Evolutionary conservation across 2,797 vertebrate species (phyloP).

Genomic region (Pelochelys cantorii): DNA sequence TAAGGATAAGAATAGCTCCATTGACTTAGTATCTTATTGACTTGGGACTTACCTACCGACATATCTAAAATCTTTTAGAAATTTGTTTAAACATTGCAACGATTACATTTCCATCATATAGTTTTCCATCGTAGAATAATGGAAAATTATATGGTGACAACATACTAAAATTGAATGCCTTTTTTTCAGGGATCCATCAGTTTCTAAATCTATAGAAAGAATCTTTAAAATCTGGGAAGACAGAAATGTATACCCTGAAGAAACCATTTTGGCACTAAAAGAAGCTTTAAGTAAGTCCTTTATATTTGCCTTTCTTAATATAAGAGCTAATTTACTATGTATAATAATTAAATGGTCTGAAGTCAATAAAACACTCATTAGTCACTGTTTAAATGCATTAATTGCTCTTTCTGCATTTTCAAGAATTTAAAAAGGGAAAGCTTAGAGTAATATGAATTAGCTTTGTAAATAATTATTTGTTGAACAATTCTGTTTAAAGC

Average conservation of each 20-base stretch:
- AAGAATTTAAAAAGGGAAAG: neutral
- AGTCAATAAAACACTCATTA: neutral
- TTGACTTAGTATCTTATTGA: neutral
- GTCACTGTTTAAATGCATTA: rapidly evolving
- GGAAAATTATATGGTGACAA: rapidly evolving
- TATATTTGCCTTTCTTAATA: neutral
- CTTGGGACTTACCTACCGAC: rapidly evolving
- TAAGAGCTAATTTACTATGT: rapidly evolving
- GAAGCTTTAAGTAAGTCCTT: slow-evolving; percentile 85
- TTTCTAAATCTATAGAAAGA: slow-evolving; percentile 93
- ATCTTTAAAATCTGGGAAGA: slow-evolving; percentile 99
- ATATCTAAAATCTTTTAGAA: neutral
- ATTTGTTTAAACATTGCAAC: neutral
- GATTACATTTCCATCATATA: neutral
- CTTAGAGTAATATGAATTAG: rapidly evolving
- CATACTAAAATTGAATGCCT: neutral
- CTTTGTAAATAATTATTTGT: neutral
- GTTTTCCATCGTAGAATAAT: rapidly evolving
- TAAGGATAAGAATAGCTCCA: rapidly evolving
- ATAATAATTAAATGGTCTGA: rapidly evolving
- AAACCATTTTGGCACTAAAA: slow-evolving; percentile 90
- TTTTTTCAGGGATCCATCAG: slow-evolving; percentile 89
- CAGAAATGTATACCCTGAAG: slow-evolving; percentile 94
- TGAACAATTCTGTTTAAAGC: neutral
- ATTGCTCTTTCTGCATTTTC: neutral